Percentiles rank a stretch among this genome's conserved stretches.
These are phyloP conservation scores for Sinocyclocheilus anshuiensis DNA, from an alignment of 2,113 vertebrate genomes.

Conservation along the genomic window DNA sequence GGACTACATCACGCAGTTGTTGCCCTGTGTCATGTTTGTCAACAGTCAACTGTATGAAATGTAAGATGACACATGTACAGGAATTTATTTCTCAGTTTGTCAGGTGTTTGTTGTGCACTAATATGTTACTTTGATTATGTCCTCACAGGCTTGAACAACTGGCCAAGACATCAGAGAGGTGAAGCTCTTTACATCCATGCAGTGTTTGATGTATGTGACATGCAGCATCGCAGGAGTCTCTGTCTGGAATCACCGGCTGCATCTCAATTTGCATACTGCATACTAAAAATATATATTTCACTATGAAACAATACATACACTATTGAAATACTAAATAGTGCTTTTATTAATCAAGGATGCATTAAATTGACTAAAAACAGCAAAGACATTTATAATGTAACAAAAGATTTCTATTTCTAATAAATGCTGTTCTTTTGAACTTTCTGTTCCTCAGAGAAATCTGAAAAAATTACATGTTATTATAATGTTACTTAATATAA, in stretches of 20 bases:
- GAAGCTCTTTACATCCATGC: constrained; percentile 42
- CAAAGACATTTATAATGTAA: no score
- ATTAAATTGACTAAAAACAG: neutral
- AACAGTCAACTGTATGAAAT: no score
- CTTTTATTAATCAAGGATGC: neutral
- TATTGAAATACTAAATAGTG: no score
- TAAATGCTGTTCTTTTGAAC: no score
- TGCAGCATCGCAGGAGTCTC: no score
- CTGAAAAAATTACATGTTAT: no score
- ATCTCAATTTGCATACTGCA: neutral
- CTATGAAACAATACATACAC: neutral
- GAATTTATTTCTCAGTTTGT: neutral
- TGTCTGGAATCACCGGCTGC: neutral
- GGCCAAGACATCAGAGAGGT: constrained; percentile 70
- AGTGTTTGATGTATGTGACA: neutral
- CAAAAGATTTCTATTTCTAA: no score
- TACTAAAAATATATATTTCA: neutral
- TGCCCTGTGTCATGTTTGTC: no score
- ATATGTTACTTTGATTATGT: neutral
- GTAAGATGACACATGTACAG: no score
- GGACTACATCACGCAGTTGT: no score
- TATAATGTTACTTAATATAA: no score
- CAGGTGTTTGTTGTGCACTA: neutral
- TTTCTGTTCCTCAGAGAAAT: no score
- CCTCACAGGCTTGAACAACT: constrained; percentile 68